phyloP scores from a whole-genome alignment of 2,888 invertebrate species.

The Euplagia quadripunctaria region DNA sequence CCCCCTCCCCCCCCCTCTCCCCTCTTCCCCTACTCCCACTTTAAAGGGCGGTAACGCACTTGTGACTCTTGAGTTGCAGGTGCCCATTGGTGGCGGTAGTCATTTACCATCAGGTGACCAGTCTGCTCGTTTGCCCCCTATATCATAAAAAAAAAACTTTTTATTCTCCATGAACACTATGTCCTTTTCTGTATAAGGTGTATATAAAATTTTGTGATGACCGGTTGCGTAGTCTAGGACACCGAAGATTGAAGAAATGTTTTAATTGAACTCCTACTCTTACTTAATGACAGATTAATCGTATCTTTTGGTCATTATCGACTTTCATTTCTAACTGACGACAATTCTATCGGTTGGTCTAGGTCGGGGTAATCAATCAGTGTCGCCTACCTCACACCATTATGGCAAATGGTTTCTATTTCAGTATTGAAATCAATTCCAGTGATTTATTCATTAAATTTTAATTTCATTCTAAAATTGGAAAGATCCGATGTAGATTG shows the following conservation, averaged over 20 bases:
- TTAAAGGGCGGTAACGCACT: too few relatives aligned
- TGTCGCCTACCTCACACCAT: slow-evolving; percentile 13
- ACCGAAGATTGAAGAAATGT: background rate
- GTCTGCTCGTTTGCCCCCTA: too few relatives aligned
- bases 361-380: slow-evolving; percentile 16
- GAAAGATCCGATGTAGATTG: background rate
- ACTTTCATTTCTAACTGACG: slow-evolving; percentile 6
- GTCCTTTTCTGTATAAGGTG: too few relatives aligned
- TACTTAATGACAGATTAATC: slow-evolving; percentile 5
- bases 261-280: background rate
- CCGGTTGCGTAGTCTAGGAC: too few relatives aligned
- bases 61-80: too few relatives aligned
- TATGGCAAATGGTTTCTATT: background rate
- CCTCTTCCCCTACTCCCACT: too few relatives aligned
- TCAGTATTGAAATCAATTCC: background rate
- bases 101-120: too few relatives aligned
- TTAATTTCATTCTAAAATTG: background rate
- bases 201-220: too few relatives aligned
- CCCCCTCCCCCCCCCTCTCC: too few relatives aligned
- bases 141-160: too few relatives aligned
- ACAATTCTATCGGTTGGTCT: background rate
- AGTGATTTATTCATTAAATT: background rate
- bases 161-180: too few relatives aligned
- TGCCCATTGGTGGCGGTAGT: too few relatives aligned
- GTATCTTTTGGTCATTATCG: slow-evolving; percentile 11